Evolutionary conservation across 2,113 vertebrate species (phyloP).

Genomic region (Galeopterus variegatus): DNA sequence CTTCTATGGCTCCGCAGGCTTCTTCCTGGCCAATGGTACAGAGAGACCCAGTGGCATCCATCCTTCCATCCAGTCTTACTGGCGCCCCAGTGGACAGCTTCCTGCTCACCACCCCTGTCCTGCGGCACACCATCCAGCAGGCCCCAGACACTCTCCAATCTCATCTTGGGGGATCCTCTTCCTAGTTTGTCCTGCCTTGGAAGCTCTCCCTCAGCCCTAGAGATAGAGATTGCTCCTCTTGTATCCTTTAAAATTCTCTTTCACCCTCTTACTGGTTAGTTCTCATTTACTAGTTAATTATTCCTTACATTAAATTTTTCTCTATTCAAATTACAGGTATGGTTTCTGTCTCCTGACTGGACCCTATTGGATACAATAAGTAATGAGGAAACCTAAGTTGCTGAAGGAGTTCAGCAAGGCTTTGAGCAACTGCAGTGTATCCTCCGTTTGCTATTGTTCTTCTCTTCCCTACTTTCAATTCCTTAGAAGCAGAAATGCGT

Average conservation of each 20-base stretch:
- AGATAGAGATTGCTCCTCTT: background rate
- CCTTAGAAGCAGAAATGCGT: background rate
- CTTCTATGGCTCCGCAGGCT: constrained; percentile 10
- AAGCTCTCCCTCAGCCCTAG: background rate
- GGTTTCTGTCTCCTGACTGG: background rate
- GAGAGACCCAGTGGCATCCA: background rate
- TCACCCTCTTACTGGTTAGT: background rate
- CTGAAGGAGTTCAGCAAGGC: background rate
- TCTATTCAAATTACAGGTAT: background rate
- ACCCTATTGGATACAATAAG: background rate
- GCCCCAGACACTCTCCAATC: background rate
- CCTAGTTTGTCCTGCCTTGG: background rate
- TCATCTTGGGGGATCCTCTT: background rate
- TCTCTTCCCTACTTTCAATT: background rate
- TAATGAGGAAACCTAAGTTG: background rate
- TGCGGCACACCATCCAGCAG: too few species aligned
- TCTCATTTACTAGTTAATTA: background rate
- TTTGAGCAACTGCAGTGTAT: accelerated
- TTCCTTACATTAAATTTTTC: background rate
- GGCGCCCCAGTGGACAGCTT: background rate
- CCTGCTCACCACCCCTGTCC: background rate
- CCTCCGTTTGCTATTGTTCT: background rate
- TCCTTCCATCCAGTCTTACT: background rate
- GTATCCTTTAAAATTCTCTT: background rate
- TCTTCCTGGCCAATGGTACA: constrained; percentile 33